Conservation (phyloP, 2,888 invertebrate species). For the Sthenelais limicola region DNA sequence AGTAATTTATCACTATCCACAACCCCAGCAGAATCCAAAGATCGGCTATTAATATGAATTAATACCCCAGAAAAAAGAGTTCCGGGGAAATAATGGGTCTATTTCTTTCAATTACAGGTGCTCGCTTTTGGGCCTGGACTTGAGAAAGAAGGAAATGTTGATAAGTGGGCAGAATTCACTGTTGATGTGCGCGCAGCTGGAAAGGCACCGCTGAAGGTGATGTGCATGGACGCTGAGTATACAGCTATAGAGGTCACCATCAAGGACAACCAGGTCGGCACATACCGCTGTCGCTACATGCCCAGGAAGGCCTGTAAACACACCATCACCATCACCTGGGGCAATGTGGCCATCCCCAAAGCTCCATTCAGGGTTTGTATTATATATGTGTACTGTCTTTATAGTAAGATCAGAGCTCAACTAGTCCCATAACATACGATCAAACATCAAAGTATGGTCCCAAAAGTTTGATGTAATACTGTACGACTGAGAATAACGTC, state of each 20-base stretch:
- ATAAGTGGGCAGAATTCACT: slow-evolving; percentile 82
- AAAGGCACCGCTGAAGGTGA: slow-evolving; percentile 75
- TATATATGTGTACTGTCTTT: too few species aligned
- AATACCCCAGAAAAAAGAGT: too few species aligned
- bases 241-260: slow-evolving; percentile 70
- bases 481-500: too few species aligned
- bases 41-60: too few species aligned
- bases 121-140: slow-evolving; percentile 71
- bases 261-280: slow-evolving; percentile 70
- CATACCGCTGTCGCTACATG: slow-evolving; percentile 73
- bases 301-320: slow-evolving; percentile 83
- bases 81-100: too few species aligned
- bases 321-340: slow-evolving; percentile 83
- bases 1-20: too few species aligned
- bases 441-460: too few species aligned
- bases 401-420: too few species aligned
- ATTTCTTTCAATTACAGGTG: slow-evolving; percentile 73
- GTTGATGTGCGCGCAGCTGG: slow-evolving; percentile 86
- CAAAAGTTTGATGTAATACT: too few species aligned
- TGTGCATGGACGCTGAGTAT: slow-evolving; percentile 75
- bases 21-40: too few species aligned
- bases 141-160: slow-evolving; percentile 69
- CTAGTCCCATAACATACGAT: too few species aligned
- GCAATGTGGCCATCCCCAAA: slow-evolving; percentile 85
- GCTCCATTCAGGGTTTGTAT: slow-evolving; percentile 82